phyloP scores from a whole-genome alignment of 2,113 vertebrate genomes.

The Hippoglossus stenolepis region DNA sequence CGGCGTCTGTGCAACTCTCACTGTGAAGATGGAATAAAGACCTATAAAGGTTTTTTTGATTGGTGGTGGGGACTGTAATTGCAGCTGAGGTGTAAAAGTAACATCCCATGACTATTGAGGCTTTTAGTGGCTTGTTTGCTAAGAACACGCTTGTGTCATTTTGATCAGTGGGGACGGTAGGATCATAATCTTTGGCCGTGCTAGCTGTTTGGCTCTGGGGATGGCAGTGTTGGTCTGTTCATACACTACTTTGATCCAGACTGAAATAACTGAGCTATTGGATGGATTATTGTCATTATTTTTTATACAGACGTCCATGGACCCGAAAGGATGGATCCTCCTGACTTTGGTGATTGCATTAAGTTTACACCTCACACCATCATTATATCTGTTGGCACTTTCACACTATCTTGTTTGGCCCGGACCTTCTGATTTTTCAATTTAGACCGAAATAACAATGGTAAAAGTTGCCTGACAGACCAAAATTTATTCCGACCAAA shows the following conservation, averaged over 20 bases:
- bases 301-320: neutral
- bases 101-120: conserved; percentile 51
- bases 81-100: conserved; percentile 52
- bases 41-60: conserved; percentile 45
- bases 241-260: neutral
- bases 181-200: conserved; percentile 11
- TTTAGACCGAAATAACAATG: too few relatives aligned
- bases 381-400: too few relatives aligned
- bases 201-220: neutral
- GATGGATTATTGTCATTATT: neutral
- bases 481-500: too few relatives aligned
- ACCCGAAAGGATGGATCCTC: neutral
- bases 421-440: too few relatives aligned
- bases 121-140: conserved; percentile 44
- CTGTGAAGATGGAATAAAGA: conserved; percentile 66
- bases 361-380: neutral
- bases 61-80: conserved; percentile 38
- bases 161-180: conserved; percentile 34
- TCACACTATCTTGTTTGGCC: too few relatives aligned
- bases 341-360: neutral
- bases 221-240: neutral
- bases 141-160: conserved; percentile 27
- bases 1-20: conserved; percentile 66
- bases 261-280: conserved; percentile 2
- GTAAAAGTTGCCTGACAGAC: too few relatives aligned